These are phyloP conservation scores for Drosophila hydei DNA, from an alignment of 1,140 invertebrate species.

Conservation along the genomic window DNA sequence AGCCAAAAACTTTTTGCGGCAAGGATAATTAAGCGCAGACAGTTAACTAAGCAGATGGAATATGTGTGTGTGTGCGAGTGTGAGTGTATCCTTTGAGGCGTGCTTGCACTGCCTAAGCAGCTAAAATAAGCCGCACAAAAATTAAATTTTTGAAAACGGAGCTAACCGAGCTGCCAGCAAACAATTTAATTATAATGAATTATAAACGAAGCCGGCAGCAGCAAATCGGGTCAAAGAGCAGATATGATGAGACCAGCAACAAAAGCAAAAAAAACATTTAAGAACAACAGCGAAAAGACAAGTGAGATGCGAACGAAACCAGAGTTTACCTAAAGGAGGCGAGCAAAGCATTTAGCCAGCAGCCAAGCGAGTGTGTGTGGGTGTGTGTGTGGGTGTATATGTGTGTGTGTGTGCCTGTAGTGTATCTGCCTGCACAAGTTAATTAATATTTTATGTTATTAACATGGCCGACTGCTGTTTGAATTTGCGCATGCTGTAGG, in stretches of 20 bases:
- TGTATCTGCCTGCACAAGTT: slow-evolving; percentile 54
- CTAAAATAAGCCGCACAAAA: slow-evolving; percentile 51
- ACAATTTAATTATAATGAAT: slow-evolving; percentile 82
- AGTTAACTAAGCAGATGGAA: slow-evolving; percentile 47
- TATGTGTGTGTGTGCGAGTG: background rate
- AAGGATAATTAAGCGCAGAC: slow-evolving; percentile 70
- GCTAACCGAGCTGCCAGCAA: slow-evolving; percentile 56
- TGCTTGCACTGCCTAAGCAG: slow-evolving; percentile 32
- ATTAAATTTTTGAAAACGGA: slow-evolving; percentile 60
- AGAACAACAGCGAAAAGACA: slow-evolving; percentile 16
- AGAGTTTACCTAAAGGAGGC: slow-evolving; percentile 40
- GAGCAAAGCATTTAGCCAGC: slow-evolving; percentile 22
- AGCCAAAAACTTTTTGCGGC: slow-evolving; percentile 63
- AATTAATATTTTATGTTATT: slow-evolving; percentile 82
- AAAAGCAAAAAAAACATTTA: slow-evolving; percentile 34
- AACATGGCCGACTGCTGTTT: slow-evolving; percentile 55
- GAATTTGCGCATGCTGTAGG: slow-evolving; percentile 23
- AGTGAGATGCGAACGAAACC: slow-evolving; percentile 54
- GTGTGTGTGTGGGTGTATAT: slow-evolving; percentile 1
- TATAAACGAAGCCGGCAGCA: slow-evolving; percentile 67
- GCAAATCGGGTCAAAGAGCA: slow-evolving; percentile 43
- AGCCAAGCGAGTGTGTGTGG: background rate
- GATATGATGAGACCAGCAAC: slow-evolving; percentile 29
- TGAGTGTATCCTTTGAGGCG: slow-evolving; percentile 28
- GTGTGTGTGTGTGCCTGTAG: slow-evolving; percentile 14